Base-by-base conservation (phyloP, 1,140 invertebrate genomes). In the Drosophila orosa region DNA sequence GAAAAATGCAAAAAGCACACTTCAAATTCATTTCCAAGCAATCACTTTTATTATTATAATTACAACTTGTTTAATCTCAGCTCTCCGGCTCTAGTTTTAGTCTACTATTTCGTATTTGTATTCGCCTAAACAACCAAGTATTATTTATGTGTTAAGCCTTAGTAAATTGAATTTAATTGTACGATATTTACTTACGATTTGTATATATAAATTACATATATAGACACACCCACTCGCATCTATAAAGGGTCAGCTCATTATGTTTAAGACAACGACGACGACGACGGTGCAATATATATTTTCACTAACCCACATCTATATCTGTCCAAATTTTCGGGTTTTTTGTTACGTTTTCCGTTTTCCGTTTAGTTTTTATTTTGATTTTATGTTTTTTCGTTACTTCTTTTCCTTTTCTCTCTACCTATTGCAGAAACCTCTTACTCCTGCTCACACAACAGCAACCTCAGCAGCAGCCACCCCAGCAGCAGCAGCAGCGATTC, bases 371-470 rank as follows among this genome's bases (percentile, higher is more conserved):
- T 90, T 78, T 73, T 15, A 80, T 81, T 81, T 86, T 73, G 48
- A 74, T 85, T 91, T 80, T 87, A 85, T 85, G 71, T 80, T 85
- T 82, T 52, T 89, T 89, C 85, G 82, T 91, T 86, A 83, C 90
- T 91, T 87, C 80, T 90, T 85, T 85, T 91, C 76, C 83, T 91
- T 90, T 89, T 91, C 82, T 89, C 83, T 91, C 81, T 91, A 85
- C 90, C 78, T 91, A 91, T 91, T 91, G 79, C 89, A 91, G 84
- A 89, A 82, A 91, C 89, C 84, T 89, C 87, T 90, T 87, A 90
- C 83, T 90, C 89, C 90, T 86, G 83, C 87, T 90, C 78, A 74
- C 71, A 62, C 76, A 89, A 74, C 83, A 80, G 79, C 74, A 86
- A 54, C 83, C 80, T 44, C 68, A 65, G 39, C 68, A 57, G 33